These are phyloP conservation scores for Encarsia formosa DNA, from an alignment of 2,888 invertebrate genomes.

Conservation along the genomic window DNA sequence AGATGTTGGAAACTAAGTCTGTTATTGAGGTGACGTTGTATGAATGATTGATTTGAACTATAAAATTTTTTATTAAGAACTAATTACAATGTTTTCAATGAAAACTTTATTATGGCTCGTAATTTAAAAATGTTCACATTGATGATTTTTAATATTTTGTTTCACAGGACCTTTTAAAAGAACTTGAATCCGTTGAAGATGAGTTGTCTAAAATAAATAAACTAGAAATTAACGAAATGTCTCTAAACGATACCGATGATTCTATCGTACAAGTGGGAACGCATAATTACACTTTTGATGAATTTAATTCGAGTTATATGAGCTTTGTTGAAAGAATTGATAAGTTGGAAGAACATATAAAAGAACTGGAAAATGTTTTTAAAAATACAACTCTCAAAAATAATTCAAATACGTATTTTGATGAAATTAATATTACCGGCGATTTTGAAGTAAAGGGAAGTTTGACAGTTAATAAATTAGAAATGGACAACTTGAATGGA, in stretches of 20 bases:
- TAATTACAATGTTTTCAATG: no score
- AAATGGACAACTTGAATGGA: conserved; percentile 40
- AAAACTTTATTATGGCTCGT: no score
- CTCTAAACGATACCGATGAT: conserved; percentile 25
- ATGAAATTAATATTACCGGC: conserved; percentile 40
- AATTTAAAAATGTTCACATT: no score
- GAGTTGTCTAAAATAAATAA: background rate
- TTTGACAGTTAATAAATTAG: conserved; percentile 37
- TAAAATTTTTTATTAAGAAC: no score
- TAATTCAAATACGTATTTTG: background rate
- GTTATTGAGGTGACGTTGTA: conserved; percentile 44
- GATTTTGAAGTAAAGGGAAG: conserved; percentile 40
- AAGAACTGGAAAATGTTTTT: conserved; percentile 4
- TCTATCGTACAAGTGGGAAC: background rate
- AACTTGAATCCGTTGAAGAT: no score
- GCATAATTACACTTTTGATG: conserved; percentile 16
- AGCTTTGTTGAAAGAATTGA: conserved; percentile 33
- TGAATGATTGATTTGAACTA: no score
- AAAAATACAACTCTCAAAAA: background rate
- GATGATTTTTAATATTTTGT: no score
- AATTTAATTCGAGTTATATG: conserved; percentile 32
- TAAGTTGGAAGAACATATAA: conserved; percentile 9
- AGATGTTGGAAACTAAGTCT: conserved; percentile 37
- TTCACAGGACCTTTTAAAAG: no score
- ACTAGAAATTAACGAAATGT: conserved; percentile 24